phyloP scores from a whole-genome alignment of 2,797 vertebrate genomes.

The Odontamblyopus rebecca region DNA sequence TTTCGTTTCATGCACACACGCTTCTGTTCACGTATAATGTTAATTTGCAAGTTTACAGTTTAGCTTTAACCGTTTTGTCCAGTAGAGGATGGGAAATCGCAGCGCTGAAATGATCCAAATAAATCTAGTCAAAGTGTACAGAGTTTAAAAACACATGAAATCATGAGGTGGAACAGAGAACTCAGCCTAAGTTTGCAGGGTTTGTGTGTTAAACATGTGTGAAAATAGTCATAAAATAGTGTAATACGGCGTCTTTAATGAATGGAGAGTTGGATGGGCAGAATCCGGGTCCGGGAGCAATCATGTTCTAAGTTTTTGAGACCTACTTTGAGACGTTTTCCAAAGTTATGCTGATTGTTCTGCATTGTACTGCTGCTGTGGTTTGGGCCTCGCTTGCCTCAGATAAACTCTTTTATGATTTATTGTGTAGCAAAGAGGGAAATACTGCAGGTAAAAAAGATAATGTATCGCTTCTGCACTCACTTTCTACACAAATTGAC shows the following conservation, averaged over 20 bases:
- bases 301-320: background rate
- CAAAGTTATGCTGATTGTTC: conserved; percentile 4
- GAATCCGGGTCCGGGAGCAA: background rate
- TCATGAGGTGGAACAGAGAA: too few species aligned
- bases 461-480: background rate
- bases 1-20: too few species aligned
- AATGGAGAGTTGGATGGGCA: background rate
- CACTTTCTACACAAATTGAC: background rate
- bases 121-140: too few species aligned
- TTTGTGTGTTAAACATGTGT: too few species aligned
- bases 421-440: background rate
- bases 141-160: too few species aligned
- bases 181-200: too few species aligned
- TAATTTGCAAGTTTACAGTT: too few species aligned
- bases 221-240: too few species aligned
- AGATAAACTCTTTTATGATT: conserved; percentile 5
- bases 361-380: background rate
- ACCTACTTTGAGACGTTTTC: background rate
- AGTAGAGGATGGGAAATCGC: too few species aligned
- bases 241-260: background rate
- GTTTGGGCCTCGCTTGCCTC: conserved; percentile 1
- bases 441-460: conserved; percentile 3
- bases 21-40: too few species aligned
- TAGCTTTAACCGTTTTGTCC: too few species aligned
- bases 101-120: too few species aligned